Evolutionary conservation across 2,888 invertebrate species (phyloP), one percentile per base, ranked within the genome.

Genomic region (Tetheella fluctuosa): DNA sequence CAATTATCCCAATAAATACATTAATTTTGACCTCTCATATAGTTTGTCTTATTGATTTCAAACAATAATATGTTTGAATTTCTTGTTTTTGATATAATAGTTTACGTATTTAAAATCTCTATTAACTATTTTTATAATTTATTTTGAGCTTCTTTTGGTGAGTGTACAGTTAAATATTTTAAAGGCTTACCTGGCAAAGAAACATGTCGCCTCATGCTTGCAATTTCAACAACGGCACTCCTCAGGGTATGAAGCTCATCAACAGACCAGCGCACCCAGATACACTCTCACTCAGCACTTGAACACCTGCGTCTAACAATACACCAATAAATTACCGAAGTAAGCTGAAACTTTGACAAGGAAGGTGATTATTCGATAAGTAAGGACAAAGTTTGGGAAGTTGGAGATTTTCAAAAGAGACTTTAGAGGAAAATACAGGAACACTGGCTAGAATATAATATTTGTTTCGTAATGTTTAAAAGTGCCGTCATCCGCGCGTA

Each of bases 161-260:
- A 6, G 15, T 4, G 15, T 6, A 1, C 13, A 30, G 15, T 15
- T 15, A 13, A 52, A 23, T 20, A 39, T 17, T 34, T 20, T 23
- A 23, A 20, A 23, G 39, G 2, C 79, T 67, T 74, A 91, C 92
- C 92, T 92, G 92, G 89, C 72, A 88, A 73, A 67, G 89, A 82
- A 70, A 84, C 79, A 71, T 91, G 90, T 77, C 84, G 83, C 74
- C 85, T 87, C 92, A 92, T 92, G 58, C 68, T 79, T 73, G 68
- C 59, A 70, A 72, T 63, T 70, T 73, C 60, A 79, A 65, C 20
- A 55, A 20, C 55, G 71, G 73, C 62, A 55, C 60, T 65, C 72
- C 76, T 84, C 85, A 86, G 81, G 76, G 68, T 69, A 62, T 72
- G 79, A 72, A 77, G 81, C 71, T 69, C 85, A 88, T 89, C 88